Conservation (phyloP, 2,113 vertebrate species). For the Nanorana parkeri region DNA sequence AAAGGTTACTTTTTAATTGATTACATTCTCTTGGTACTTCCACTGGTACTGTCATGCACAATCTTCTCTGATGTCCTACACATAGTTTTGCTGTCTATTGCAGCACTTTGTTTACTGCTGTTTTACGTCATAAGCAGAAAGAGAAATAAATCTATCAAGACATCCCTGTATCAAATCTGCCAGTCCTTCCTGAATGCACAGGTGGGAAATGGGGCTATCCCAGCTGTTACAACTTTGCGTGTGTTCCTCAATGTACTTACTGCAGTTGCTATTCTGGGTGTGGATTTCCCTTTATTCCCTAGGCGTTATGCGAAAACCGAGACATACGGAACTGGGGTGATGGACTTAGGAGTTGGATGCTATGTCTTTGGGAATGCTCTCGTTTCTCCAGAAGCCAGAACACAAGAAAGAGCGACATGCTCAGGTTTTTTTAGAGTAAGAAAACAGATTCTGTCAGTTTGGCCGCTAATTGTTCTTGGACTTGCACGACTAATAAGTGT, state of each 20-base stretch:
- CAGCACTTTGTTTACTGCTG: constrained; percentile 62
- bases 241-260: constrained; percentile 87
- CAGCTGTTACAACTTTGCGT: constrained; percentile 84
- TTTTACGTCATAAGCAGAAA: constrained; percentile 70
- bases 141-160: constrained; percentile 54
- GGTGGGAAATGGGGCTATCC: constrained; percentile 75
- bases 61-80: constrained; percentile 75
- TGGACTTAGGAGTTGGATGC: constrained; percentile 93
- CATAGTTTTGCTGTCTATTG: constrained; percentile 65
- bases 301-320: constrained; percentile 91
- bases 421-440: constrained; percentile 67
- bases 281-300: constrained; percentile 91
- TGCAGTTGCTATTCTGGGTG: constrained; percentile 89
- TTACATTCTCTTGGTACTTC: constrained; percentile 79
- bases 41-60: constrained; percentile 82
- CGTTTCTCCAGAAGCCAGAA: constrained; percentile 86
- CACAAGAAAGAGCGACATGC: constrained; percentile 57
- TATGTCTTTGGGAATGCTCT: constrained; percentile 89
- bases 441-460: constrained; percentile 80
- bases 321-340: constrained; percentile 91
- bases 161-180: constrained; percentile 61
- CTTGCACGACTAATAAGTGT: constrained; percentile 79
- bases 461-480: constrained; percentile 86
- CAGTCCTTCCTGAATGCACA: constrained; percentile 72
- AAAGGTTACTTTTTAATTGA: constrained; percentile 79